A percentile compares a stretch with the other conserved stretches of the same genome.
These are phyloP conservation scores for Diaprepes abbreviatus DNA, from an alignment of 2,888 invertebrate genomes.

Conservation along the genomic window DNA sequence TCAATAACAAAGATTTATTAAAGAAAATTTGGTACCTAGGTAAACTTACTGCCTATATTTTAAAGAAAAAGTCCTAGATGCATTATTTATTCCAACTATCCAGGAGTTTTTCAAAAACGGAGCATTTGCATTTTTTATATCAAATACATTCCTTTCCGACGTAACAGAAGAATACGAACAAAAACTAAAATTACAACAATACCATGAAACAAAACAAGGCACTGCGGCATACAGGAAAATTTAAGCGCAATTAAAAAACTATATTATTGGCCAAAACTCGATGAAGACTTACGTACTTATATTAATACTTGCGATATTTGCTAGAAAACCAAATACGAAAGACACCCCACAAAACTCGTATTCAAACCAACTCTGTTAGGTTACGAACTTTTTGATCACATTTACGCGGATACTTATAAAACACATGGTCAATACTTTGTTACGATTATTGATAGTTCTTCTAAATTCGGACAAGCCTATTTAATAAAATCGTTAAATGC, in stretches of 20 bases:
- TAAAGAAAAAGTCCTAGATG: background rate
- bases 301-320: constrained; percentile 21
- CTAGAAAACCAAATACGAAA: constrained; percentile 26
- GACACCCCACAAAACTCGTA: constrained; percentile 11
- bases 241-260: constrained; percentile 21
- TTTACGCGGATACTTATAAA: background rate
- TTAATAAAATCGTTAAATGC: background rate
- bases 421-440: background rate
- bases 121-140: background rate
- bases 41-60: constrained; percentile 3
- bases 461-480: constrained; percentile 10
- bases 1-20: background rate
- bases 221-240: constrained; percentile 26
- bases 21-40: background rate
- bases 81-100: background rate
- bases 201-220: constrained; percentile 35
- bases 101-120: constrained; percentile 11
- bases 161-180: constrained; percentile 10
- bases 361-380: constrained; percentile 26
- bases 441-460: constrained; percentile 7
- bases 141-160: background rate
- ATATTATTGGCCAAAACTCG: constrained; percentile 27
- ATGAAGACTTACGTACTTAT: constrained; percentile 21
- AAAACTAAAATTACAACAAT: constrained; percentile 22
- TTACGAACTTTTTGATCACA: constrained; percentile 5